Conservation (phyloP, 1,140 invertebrate genomes). For the Dinoponera quadriceps region DNA sequence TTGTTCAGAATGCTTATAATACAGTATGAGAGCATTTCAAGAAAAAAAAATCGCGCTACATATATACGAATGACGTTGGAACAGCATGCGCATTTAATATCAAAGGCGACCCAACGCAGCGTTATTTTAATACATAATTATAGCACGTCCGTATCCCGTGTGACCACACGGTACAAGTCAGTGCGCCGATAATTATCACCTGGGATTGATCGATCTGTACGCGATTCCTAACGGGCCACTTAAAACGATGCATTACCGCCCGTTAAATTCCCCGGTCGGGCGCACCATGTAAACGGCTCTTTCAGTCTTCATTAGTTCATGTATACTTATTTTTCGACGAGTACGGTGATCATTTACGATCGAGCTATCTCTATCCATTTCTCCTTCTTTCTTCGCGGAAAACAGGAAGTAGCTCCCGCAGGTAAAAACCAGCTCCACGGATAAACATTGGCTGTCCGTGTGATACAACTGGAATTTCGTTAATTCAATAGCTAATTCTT, state of each 20-base stretch:
- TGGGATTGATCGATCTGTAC: slow-evolving; percentile 4
- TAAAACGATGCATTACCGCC: neutral
- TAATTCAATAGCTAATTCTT: too few relatives aligned
- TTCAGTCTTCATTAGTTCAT: too few relatives aligned
- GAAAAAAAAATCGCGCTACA: neutral
- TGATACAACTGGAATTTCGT: too few relatives aligned
- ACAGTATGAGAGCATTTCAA: neutral
- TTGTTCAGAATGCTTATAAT: neutral
- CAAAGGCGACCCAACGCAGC: slow-evolving; percentile 1
- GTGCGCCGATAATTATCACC: slow-evolving; percentile 25
- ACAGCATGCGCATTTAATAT: slow-evolving; percentile 28
- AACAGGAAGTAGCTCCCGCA: too few relatives aligned
- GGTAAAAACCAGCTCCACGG: too few relatives aligned
- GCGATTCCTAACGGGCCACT: neutral
- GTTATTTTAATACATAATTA: slow-evolving; percentile 28
- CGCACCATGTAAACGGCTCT: too few relatives aligned
- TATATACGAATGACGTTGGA: slow-evolving; percentile 13
- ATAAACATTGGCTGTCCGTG: too few relatives aligned
- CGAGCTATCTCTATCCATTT: too few relatives aligned
- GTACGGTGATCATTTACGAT: too few relatives aligned
- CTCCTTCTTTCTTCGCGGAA: too few relatives aligned
- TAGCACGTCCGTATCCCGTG: slow-evolving; percentile 10
- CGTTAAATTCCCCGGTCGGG: too few relatives aligned
- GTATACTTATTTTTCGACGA: too few relatives aligned
- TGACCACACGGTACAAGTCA: neutral